A percentile compares a stretch with the other conserved stretches of the same genome.
Conservation (phyloP, 2,888 invertebrate species). For the Onchidella celtica region DNA sequence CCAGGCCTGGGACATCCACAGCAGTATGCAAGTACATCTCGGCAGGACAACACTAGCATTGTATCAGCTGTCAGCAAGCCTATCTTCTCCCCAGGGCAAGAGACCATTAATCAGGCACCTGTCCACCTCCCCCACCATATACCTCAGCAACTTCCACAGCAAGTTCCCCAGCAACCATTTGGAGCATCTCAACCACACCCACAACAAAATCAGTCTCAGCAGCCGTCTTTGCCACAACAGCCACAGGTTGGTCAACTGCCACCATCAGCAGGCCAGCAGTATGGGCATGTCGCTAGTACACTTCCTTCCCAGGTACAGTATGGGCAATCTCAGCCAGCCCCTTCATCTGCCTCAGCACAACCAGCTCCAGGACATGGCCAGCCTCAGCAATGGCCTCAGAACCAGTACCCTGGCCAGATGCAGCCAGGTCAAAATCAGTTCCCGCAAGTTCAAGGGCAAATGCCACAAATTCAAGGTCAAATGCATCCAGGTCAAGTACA, state of each 20-base stretch:
- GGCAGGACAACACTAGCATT: slow-evolving; percentile 57
- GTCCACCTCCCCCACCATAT: slow-evolving; percentile 45
- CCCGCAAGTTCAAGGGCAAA: slow-evolving; percentile 1
- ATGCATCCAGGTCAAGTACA: neutral
- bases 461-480: neutral
- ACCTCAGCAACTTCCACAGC: slow-evolving; percentile 38
- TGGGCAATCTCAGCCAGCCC: neutral
- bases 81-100: slow-evolving; percentile 63
- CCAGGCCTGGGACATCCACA: slow-evolving; percentile 12
- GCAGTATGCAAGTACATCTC: slow-evolving; percentile 29
- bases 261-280: slow-evolving; percentile 13
- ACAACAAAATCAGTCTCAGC: slow-evolving; percentile 44
- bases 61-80: slow-evolving; percentile 63
- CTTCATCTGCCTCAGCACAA: slow-evolving; percentile 2
- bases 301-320: neutral
- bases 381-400: slow-evolving; percentile 3
- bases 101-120: slow-evolving; percentile 27
- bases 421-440: neutral
- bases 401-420: slow-evolving; percentile 13
- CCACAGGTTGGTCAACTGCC: neutral
- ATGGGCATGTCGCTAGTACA: neutral
- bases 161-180: neutral
- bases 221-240: slow-evolving; percentile 13
- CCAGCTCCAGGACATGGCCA: neutral
- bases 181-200: neutral